These are phyloP conservation scores for Intellagama lesueurii DNA, from an alignment of 2,797 vertebrate genomes.

Conservation along the genomic window DNA sequence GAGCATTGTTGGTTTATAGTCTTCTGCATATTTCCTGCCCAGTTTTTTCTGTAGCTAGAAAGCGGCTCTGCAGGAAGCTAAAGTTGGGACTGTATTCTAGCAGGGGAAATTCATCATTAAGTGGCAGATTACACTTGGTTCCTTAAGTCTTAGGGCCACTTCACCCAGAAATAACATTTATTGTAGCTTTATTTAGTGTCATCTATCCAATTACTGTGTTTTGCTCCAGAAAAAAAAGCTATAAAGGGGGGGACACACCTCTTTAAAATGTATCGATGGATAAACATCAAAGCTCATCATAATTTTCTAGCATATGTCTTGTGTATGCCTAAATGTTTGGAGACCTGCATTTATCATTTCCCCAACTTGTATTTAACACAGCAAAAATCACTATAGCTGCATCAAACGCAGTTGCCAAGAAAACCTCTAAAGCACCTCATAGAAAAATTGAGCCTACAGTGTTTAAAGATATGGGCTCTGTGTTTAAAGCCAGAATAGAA, in stretches of 20 bases:
- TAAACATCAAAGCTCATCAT: not conserved
- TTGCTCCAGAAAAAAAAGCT: not conserved
- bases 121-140: not conserved
- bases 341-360: not conserved
- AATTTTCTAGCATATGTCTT: too few relatives aligned
- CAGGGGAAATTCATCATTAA: not conserved
- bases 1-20: not conserved
- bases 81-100: not conserved
- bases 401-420: not conserved
- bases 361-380: not conserved
- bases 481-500: not conserved
- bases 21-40: not conserved
- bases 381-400: not conserved
- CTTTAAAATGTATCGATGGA: not conserved
- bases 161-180: not conserved
- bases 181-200: not conserved
- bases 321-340: too few relatives aligned
- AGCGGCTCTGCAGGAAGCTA: not conserved
- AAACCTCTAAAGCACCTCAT: not conserved
- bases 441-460: not conserved
- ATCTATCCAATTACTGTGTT: not conserved
- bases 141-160: not conserved
- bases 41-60: not conserved
- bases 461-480: slow-evolving; percentile 7
- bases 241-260: not conserved